phyloP scores from a whole-genome alignment of 1,140 invertebrate species.

The Drosophila lowei region DNA sequence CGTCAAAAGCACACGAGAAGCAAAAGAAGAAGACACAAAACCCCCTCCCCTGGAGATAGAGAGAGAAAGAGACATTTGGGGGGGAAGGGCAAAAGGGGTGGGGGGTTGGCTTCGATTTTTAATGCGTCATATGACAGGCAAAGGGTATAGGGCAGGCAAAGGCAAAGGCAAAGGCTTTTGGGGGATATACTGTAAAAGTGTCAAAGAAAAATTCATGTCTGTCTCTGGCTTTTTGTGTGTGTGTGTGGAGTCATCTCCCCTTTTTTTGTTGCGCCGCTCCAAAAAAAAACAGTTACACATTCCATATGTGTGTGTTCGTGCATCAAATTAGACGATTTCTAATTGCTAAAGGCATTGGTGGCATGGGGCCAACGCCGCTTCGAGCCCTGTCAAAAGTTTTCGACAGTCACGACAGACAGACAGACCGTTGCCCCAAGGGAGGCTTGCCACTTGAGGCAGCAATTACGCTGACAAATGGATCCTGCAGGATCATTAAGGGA shows the following conservation, averaged over 20 bases:
- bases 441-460: no score
- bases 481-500: no score
- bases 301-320: conserved; percentile 33
- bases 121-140: conserved; percentile 70
- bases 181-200: conserved; percentile 42
- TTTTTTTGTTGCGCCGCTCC: conserved; percentile 5
- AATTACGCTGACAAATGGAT: no score
- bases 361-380: background rate
- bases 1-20: conserved; percentile 38
- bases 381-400: background rate
- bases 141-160: conserved; percentile 11
- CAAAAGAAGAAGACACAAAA: conserved; percentile 47
- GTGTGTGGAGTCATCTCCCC: conserved; percentile 1
- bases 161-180: background rate
- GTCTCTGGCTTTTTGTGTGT: conserved; percentile 5
- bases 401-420: no score
- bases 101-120: conserved; percentile 65
- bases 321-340: conserved; percentile 67
- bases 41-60: background rate
- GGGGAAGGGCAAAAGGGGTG: background rate
- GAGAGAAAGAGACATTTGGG: background rate
- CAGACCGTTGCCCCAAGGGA: no score
- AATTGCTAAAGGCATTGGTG: conserved; percentile 51
- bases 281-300: conserved; percentile 49
- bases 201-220: conserved; percentile 65